Percentiles rank a stretch among this genome's conserved stretches.
These are phyloP conservation scores for Phoxinus phoxinus DNA, from an alignment of 2,113 vertebrate genomes.

Conservation along the genomic window DNA sequence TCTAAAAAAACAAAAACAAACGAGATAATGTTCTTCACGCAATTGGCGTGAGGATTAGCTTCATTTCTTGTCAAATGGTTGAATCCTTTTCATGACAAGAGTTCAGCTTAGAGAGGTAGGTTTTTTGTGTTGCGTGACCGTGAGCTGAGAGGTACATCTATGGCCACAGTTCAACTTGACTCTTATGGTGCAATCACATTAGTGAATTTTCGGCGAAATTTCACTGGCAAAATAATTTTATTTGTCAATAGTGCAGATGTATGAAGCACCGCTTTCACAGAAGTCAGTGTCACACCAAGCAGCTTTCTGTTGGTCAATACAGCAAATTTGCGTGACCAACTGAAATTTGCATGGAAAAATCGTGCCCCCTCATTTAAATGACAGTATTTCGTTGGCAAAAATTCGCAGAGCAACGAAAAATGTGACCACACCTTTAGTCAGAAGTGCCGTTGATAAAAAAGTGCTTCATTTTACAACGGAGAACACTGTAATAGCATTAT, in stretches of 20 bases:
- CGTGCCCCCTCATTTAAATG: background rate
- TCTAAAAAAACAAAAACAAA: slow-evolving; percentile 30
- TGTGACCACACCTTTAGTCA: slow-evolving; percentile 25
- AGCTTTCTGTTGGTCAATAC: background rate
- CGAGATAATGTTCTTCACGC: slow-evolving; percentile 22
- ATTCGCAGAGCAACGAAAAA: background rate
- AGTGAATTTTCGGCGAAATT: background rate
- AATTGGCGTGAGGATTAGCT: slow-evolving; percentile 25
- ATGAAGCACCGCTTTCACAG: background rate
- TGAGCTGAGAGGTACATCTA: slow-evolving; percentile 44
- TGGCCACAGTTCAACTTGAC: slow-evolving; percentile 52
- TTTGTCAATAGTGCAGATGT: background rate
- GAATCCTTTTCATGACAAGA: slow-evolving; percentile 26
- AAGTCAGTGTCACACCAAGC: background rate
- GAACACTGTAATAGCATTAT: slow-evolving; percentile 54
- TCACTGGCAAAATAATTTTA: background rate
- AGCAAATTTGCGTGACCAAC: background rate
- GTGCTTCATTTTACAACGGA: slow-evolving; percentile 59
- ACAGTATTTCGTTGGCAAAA: background rate
- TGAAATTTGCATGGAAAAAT: background rate
- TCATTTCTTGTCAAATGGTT: slow-evolving; percentile 41
- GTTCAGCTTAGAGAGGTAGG: slow-evolving; percentile 57
- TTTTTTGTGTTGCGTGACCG: slow-evolving; percentile 44
- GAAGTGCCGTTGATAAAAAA: slow-evolving; percentile 60
- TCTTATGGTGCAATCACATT: background rate